Evolutionary conservation across 2,888 invertebrate genomes (phyloP), one percentile per base, ranked within the genome.

Genomic region (Pterostichus niger): DNA sequence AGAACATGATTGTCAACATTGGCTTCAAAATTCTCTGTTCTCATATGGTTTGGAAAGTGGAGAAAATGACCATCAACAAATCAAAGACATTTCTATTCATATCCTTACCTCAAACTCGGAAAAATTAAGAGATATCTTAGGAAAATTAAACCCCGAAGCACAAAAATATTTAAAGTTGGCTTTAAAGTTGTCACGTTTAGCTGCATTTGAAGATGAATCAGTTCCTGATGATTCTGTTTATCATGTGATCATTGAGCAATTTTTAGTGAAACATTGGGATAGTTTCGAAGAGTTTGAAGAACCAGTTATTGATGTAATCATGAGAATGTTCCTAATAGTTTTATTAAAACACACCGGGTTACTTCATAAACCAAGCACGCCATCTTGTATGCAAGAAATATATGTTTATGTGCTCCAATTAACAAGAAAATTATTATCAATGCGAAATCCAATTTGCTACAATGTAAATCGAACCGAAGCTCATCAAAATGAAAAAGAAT

Each of bases 301-400:
- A 52, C 83, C 83, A 13, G 17, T 77, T 52, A 40, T 83, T 40
- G 92, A 92, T 83, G 87, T 88, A 4, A 89, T 91, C 6, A 90
- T 91, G 0, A 87, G 91, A 73, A 90, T 92, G 84, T 89, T 91
- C 83, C 86, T 93, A 52, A 90, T 91, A 31, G 90, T 91, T 1
- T 87, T 92, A 5, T 86, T 93, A 17, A 92, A 92, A 86, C 92
- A 92, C 84, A 90, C 91, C n/a, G 91, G 92, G 1, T 87, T 92
- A 59, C 86, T 90, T n/a, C 86, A 88, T 17, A 88, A 89, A 84
- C 87, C 89, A 52, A 85, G 87, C 6, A 86, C 87, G 52, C 88
- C 88, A 85, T 84, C 86, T 0, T 86, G 86, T 6, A 86, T 89
- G 4, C 87, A 89, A 84, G 89, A 90, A 84, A 88, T 90, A 86